phyloP scores from a whole-genome alignment of 2,797 vertebrate genomes.

The Mus minutoides region DNA sequence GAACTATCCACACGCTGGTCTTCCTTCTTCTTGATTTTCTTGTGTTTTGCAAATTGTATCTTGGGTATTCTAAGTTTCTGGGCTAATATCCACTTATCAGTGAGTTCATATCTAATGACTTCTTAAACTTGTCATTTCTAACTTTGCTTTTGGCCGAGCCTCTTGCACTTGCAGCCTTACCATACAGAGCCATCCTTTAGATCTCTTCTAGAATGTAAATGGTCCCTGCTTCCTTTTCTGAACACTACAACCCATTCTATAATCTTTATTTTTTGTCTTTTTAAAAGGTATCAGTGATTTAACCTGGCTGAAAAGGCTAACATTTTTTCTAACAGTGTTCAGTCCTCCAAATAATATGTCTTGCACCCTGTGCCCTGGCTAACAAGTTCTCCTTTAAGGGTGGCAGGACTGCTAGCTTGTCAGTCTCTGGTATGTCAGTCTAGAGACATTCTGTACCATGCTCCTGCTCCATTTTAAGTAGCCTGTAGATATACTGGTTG shows the following conservation, averaged over 20 bases:
- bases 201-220: not conserved
- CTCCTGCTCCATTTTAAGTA: not conserved
- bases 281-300: not conserved
- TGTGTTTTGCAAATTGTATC: too few relatives aligned
- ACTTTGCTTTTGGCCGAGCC: too few relatives aligned
- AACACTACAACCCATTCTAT: not conserved
- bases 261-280: slow-evolving; percentile 1
- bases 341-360: not conserved
- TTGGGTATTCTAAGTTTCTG: too few relatives aligned
- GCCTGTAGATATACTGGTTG: not conserved
- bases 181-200: not conserved
- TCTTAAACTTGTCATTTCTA: not conserved
- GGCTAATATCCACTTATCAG: too few relatives aligned
- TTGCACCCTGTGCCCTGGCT: not conserved
- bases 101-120: too few relatives aligned
- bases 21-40: too few relatives aligned
- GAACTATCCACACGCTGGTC: too few relatives aligned
- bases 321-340: not conserved
- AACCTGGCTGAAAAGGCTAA: not conserved
- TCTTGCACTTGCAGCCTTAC: not conserved
- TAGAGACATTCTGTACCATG: not conserved
- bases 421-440: not conserved
- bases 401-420: not conserved
- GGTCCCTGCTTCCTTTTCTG: not conserved
- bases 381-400: not conserved